Evolutionary conservation across 2,888 invertebrate genomes (phyloP).

Genomic region (Rambutsinella grinnellia): DNA sequence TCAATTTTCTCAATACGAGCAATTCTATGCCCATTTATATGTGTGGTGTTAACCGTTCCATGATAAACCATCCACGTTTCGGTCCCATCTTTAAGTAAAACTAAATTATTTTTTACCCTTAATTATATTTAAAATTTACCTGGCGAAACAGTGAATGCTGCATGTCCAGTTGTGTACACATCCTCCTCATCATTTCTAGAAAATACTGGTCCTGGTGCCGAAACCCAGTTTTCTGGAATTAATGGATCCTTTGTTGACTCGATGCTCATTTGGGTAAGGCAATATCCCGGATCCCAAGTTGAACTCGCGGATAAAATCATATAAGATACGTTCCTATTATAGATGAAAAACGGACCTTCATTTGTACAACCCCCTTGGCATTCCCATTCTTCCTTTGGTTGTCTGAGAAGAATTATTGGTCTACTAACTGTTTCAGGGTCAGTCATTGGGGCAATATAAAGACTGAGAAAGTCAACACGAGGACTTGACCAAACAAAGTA

Average conservation of each 20-base stretch:
- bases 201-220: slow-evolving; percentile 51
- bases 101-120: background rate
- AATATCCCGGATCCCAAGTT: slow-evolving; percentile 54
- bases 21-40: slow-evolving; percentile 32
- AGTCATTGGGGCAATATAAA: slow-evolving; percentile 41
- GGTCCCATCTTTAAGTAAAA: slow-evolving; percentile 44
- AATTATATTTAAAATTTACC: slow-evolving; percentile 17
- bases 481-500: slow-evolving; percentile 48
- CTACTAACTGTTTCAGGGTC: too few species aligned
- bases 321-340: slow-evolving; percentile 46
- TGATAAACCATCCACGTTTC: slow-evolving; percentile 61
- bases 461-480: too few species aligned
- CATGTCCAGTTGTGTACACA: slow-evolving; percentile 58
- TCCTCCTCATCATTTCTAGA: slow-evolving; percentile 54
- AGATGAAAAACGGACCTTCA: slow-evolving; percentile 60
- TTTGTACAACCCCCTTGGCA: slow-evolving; percentile 42
- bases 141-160: slow-evolving; percentile 56
- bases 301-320: slow-evolving; percentile 56
- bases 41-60: slow-evolving; percentile 20
- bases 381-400: slow-evolving; percentile 55
- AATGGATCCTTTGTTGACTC: slow-evolving; percentile 48
- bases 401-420: too few species aligned
- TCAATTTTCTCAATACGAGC: slow-evolving; percentile 54
- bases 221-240: slow-evolving; percentile 54
- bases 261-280: slow-evolving; percentile 53